Percentiles rank a stretch among this genome's conserved stretches.
Evolutionary conservation across 2,888 invertebrate species (phyloP).

Genomic region (Meiosimyza platycephala): DNA sequence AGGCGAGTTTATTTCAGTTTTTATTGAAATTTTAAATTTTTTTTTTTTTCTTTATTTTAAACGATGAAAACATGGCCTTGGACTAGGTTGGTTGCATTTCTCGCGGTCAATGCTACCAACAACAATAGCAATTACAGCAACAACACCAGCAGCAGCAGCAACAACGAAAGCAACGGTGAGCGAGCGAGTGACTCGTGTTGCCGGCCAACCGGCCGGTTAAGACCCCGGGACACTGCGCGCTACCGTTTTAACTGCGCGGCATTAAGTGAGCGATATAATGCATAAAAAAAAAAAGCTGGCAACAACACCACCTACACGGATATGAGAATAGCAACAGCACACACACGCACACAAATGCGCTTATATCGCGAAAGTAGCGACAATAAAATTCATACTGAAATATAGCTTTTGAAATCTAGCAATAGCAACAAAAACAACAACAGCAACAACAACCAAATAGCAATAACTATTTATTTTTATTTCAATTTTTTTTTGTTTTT

Average conservation of each 20-base stretch:
- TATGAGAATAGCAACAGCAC: constrained; percentile 5
- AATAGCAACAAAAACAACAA: not conserved
- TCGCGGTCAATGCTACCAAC: constrained; percentile 61
- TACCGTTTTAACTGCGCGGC: not conserved
- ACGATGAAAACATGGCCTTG: constrained; percentile 58
- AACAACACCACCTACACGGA: constrained; percentile 5
- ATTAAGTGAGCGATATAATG: not conserved
- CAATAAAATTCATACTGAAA: not conserved
- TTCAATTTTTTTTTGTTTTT: not conserved
- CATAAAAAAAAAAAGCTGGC: not conserved
- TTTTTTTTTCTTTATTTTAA: constrained; percentile 19
- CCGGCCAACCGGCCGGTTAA: constrained; percentile 1
- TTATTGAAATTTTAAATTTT: constrained; percentile 1
- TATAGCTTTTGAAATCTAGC: not conserved
- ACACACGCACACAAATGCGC: not conserved
- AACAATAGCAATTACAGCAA: constrained; percentile 1
- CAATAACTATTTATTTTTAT: constrained; percentile 1
- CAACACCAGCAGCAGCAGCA: constrained; percentile 20
- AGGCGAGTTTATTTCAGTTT: constrained; percentile 5
- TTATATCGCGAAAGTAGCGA: not conserved
- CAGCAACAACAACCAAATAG: not conserved
- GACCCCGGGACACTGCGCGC: not conserved
- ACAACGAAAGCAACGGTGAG: constrained; percentile 14
- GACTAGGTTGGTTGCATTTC: constrained; percentile 65
- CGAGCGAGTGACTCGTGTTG: not conserved